A percentile compares a stretch with the other conserved stretches of the same genome.
Evolutionary conservation across 1,140 invertebrate species (phyloP).

Genomic region (Dendrolimus punctatus): DNA sequence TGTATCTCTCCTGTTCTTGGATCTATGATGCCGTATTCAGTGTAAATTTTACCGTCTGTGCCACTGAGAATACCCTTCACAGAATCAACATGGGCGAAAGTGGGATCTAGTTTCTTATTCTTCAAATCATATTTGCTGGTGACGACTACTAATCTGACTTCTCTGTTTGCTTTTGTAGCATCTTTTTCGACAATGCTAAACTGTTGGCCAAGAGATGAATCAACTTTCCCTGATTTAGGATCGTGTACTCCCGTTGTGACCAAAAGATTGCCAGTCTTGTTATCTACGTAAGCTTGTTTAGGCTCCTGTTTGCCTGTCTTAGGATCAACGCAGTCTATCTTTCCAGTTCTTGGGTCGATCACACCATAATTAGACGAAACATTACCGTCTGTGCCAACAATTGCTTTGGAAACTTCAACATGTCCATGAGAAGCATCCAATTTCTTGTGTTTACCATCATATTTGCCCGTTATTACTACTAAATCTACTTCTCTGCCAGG

Average conservation of each 20-base stretch:
- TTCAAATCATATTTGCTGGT: slow-evolving; percentile 74
- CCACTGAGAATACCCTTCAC: slow-evolving; percentile 73
- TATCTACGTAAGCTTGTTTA: slow-evolving; percentile 71
- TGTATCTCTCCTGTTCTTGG: slow-evolving; percentile 71
- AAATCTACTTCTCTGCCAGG: slow-evolving; percentile 68
- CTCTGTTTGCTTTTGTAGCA: slow-evolving; percentile 71
- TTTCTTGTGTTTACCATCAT: slow-evolving; percentile 74
- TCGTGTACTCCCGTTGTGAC: slow-evolving; percentile 70
- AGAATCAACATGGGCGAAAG: slow-evolving; percentile 72
- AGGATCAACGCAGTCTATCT: slow-evolving; percentile 71
- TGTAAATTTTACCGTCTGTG: slow-evolving; percentile 72
- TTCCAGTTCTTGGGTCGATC: slow-evolving; percentile 70
- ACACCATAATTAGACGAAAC: slow-evolving; percentile 73
- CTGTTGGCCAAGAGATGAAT: slow-evolving; percentile 70
- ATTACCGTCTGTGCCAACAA: slow-evolving; percentile 69
- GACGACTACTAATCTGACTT: slow-evolving; percentile 72
- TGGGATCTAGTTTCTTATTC: slow-evolving; percentile 70
- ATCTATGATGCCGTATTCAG: slow-evolving; percentile 75
- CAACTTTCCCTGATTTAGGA: slow-evolving; percentile 72
- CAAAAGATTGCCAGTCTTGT: slow-evolving; percentile 73
- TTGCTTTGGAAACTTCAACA: slow-evolving; percentile 73
- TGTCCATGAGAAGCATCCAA: slow-evolving; percentile 72
- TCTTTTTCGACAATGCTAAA: slow-evolving; percentile 72
- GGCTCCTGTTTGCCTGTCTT: slow-evolving; percentile 73
- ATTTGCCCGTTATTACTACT: slow-evolving; percentile 73